Evolutionary conservation across 2,113 vertebrate species (phyloP).

Genomic region (Bungarus multicinctus): DNA sequence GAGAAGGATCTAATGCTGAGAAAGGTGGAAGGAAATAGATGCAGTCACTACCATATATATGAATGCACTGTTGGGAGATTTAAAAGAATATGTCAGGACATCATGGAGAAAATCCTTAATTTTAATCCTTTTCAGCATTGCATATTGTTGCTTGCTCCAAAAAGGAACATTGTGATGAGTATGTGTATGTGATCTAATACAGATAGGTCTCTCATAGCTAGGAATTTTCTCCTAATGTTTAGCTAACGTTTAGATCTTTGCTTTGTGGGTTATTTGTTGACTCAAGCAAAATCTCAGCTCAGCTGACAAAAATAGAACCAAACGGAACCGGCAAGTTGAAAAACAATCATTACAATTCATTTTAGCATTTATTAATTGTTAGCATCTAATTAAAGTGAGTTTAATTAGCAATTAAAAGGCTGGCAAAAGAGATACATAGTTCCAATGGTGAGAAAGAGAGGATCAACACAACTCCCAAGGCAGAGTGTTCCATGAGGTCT

Average conservation of each 20-base stretch:
- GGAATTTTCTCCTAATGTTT: neutral
- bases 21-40: no score
- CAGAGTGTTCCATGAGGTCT: neutral
- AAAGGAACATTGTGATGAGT: neutral
- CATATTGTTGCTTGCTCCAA: neutral
- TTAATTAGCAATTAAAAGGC: neutral
- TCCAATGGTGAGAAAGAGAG: neutral
- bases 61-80: no score
- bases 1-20: no score
- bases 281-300: neutral
- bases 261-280: neutral
- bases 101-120: neutral
- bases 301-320: neutral
- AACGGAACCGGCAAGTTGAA: neutral
- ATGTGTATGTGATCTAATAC: neutral
- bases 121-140: neutral
- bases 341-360: neutral
- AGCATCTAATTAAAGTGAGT: neutral
- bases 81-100: no score
- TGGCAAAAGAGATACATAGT: neutral
- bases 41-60: no score
- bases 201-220: neutral
- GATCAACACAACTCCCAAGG: no score
- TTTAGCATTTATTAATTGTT: neutral
- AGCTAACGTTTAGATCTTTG: neutral